phyloP scores from a whole-genome alignment of 2,888 invertebrate genomes.

The Trissolcus brochymenae region DNA sequence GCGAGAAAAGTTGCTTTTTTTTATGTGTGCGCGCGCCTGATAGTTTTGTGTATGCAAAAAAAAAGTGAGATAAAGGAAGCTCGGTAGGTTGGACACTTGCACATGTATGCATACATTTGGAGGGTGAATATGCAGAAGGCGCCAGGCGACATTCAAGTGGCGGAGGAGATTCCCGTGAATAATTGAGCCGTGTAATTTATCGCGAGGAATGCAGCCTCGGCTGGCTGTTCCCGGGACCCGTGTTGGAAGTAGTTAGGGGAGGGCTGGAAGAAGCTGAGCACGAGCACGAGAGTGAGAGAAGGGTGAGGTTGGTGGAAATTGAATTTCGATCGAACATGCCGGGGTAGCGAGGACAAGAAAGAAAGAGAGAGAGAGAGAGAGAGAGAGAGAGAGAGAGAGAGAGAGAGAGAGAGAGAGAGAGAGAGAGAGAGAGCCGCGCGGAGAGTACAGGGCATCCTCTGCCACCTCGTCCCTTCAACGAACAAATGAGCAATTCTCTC shows the following conservation, averaged over 20 bases:
- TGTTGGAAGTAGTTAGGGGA: constrained; percentile 56
- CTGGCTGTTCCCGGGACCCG: constrained; percentile 66
- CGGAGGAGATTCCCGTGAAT: constrained; percentile 71
- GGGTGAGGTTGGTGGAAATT: constrained; percentile 72
- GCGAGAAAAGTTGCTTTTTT: no score
- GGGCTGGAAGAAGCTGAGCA: constrained; percentile 59
- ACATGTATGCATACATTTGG: constrained; percentile 28
- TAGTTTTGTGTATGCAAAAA: no score
- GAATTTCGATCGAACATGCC: constrained; percentile 75
- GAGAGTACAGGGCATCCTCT: constrained; percentile 71
- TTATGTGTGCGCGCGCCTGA: no score
- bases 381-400: constrained; percentile 28
- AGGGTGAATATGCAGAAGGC: constrained; percentile 53
- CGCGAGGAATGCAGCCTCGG: constrained; percentile 70
- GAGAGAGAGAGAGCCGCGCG: constrained; percentile 24
- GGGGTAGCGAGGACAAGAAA: constrained; percentile 55
- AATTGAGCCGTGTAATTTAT: constrained; percentile 75
- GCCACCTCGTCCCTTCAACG: constrained; percentile 69
- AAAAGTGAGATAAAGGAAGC: neutral
- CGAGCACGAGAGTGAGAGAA: constrained; percentile 48
- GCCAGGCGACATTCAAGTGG: constrained; percentile 61
- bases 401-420: constrained; percentile 42
- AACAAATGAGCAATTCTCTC: constrained; percentile 76
- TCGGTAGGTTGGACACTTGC: constrained; percentile 3
- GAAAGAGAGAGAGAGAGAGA: constrained; percentile 42